Evolutionary conservation across 1,140 invertebrate genomes (phyloP).

Genomic region (Drosophila ananassae): DNA sequence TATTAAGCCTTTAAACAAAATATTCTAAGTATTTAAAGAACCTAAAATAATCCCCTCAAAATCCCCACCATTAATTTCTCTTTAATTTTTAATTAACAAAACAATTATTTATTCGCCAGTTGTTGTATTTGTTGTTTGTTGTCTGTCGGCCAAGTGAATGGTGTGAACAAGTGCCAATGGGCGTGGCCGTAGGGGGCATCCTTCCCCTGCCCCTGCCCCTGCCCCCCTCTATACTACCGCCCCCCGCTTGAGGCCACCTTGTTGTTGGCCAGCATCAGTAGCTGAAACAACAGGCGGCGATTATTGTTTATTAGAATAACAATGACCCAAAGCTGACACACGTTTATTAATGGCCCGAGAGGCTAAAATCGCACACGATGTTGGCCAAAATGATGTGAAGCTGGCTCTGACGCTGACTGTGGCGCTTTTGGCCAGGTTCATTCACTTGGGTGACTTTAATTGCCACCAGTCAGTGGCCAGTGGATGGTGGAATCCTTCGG

Average conservation of each 20-base stretch:
- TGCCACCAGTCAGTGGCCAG: not conserved
- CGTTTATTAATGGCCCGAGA: constrained; percentile 37
- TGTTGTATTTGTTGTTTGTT: constrained; percentile 4
- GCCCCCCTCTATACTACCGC: not conserved
- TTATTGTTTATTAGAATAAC: constrained; percentile 54
- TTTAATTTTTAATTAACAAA: not conserved
- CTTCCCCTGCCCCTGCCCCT: not conserved
- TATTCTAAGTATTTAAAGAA: not conserved
- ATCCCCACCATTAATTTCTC: not conserved
- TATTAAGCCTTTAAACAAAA: no score
- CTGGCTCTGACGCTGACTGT: constrained; percentile 7
- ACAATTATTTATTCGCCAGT: constrained; percentile 13
- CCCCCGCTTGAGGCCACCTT: no score
- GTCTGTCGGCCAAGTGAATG: constrained; percentile 8
- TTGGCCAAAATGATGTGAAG: constrained; percentile 1
- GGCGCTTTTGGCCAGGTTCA: constrained; percentile 26
- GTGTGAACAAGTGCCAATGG: constrained; percentile 42
- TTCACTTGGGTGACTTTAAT: constrained; percentile 38
- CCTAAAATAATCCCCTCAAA: not conserved
- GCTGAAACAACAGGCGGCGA: constrained; percentile 38
- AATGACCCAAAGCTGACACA: constrained; percentile 46
- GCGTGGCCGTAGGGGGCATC: constrained; percentile 11
- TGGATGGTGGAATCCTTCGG: not conserved
- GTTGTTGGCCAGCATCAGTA: constrained; percentile 20
- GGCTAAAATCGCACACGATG: constrained; percentile 23